These are phyloP conservation scores for Peromyscus melanophrys DNA, from an alignment of 2,797 vertebrate species.

Conservation along the genomic window DNA sequence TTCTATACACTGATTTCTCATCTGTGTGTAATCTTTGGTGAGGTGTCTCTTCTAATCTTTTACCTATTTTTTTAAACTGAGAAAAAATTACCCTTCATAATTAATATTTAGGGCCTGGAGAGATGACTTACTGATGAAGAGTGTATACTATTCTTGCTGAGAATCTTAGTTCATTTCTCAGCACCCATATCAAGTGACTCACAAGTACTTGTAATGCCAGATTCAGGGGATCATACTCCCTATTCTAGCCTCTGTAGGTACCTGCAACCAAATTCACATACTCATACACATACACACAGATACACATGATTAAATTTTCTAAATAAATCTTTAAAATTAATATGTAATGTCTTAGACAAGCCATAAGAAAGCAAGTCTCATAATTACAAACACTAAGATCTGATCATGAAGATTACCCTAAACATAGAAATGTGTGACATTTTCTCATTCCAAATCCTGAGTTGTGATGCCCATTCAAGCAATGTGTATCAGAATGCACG, in stretches of 20 bases:
- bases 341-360: background rate
- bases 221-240: accelerated
- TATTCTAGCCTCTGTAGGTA: background rate
- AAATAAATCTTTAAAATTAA: background rate
- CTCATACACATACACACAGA: background rate
- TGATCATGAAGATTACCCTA: background rate
- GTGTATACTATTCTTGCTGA: background rate
- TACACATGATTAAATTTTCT: background rate
- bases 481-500: background rate
- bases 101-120: background rate
- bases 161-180: background rate
- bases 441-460: background rate
- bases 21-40: background rate
- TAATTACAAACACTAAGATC: background rate
- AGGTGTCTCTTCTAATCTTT: background rate
- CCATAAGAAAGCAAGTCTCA: background rate
- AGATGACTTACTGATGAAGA: background rate
- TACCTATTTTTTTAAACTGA: background rate
- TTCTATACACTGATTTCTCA: background rate
- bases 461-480: background rate
- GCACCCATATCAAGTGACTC: accelerated
- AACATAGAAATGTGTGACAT: background rate
- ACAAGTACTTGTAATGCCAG: background rate
- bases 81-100: background rate
- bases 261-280: background rate